Conservation (phyloP, 2,888 invertebrate genomes). For the Hydropsyche betteni region DNA sequence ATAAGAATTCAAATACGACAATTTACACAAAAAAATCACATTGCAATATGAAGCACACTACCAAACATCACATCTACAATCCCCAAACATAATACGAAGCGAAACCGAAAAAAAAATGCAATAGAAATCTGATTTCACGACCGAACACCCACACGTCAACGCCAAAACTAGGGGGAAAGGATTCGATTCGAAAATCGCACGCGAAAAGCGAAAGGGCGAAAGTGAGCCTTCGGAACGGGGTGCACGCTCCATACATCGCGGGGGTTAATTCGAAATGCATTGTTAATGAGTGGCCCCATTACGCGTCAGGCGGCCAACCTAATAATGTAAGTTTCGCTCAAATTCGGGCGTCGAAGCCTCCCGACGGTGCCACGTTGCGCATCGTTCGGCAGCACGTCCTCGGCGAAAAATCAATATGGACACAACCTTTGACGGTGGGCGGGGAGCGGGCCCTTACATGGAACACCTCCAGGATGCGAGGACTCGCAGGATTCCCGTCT, state of each 20-base stretch:
- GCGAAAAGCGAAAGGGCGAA: not conserved
- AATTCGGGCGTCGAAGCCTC: slow-evolving; percentile 20
- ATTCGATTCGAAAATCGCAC: slow-evolving; percentile 10
- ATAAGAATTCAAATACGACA: too few species aligned
- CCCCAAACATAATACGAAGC: too few species aligned
- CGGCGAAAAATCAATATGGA: slow-evolving; percentile 52
- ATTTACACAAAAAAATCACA: too few species aligned
- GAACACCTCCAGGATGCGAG: slow-evolving; percentile 44
- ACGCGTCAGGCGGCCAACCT: slow-evolving; percentile 9
- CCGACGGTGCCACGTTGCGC: slow-evolving; percentile 43
- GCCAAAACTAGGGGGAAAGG: not conserved
- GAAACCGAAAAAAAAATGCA: too few species aligned
- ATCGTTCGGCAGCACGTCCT: slow-evolving; percentile 50
- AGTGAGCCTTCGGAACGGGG: too few species aligned
- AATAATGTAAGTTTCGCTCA: slow-evolving; percentile 38
- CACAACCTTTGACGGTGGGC: slow-evolving; percentile 49
- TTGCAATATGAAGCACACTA: too few species aligned
- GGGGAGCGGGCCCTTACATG: slow-evolving; percentile 47
- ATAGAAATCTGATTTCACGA: not conserved
- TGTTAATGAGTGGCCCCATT: slow-evolving; percentile 41
- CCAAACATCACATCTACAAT: too few species aligned
- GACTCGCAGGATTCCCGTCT: not conserved
- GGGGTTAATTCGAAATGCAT: slow-evolving; percentile 40
- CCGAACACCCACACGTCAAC: not conserved
- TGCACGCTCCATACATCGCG: too few species aligned